A percentile compares a stretch with the other conserved stretches of the same genome.
Conservation (phyloP, 1,140 invertebrate genomes). For the Plectus sambesii region DNA sequence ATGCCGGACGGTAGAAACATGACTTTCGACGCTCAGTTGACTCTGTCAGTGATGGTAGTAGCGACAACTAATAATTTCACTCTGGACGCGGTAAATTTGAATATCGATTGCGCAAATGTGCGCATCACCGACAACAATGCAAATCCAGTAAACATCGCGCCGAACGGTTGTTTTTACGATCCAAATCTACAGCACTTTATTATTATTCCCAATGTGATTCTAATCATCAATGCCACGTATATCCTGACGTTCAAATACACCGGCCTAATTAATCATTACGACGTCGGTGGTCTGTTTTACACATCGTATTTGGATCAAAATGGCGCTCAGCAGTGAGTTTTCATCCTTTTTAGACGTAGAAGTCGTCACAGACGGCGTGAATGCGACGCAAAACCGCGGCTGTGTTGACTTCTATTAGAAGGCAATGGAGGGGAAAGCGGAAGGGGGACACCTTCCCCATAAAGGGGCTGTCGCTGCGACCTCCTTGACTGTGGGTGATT, state of each 20-base stretch:
- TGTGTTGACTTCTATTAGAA: too few relatives aligned
- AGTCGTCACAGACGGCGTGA: too few relatives aligned
- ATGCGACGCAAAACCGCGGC: too few relatives aligned
- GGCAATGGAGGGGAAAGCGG: too few relatives aligned
- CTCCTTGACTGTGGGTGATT: too few relatives aligned
- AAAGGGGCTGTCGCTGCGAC: too few relatives aligned
- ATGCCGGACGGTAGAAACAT: conserved; percentile 1
- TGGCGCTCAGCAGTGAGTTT: conserved; percentile 14
- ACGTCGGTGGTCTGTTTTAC: conserved; percentile 16
- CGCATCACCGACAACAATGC: background rate
- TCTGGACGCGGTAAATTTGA: conserved; percentile 5
- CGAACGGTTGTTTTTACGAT: background rate
- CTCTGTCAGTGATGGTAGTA: background rate
- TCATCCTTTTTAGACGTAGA: too few relatives aligned
- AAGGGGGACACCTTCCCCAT: too few relatives aligned
- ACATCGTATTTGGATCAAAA: conserved; percentile 16
- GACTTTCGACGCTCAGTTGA: conserved; percentile 5
- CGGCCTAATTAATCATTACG: conserved; percentile 15
- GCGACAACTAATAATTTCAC: background rate
- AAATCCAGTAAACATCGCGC: background rate
- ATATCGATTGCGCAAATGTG: background rate
- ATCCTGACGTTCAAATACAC: conserved; percentile 13
- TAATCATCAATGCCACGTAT: background rate
- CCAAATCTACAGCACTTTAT: background rate
- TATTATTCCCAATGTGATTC: background rate